phyloP scores from a whole-genome alignment of 2,888 invertebrate species.

The Blera fallax region DNA sequence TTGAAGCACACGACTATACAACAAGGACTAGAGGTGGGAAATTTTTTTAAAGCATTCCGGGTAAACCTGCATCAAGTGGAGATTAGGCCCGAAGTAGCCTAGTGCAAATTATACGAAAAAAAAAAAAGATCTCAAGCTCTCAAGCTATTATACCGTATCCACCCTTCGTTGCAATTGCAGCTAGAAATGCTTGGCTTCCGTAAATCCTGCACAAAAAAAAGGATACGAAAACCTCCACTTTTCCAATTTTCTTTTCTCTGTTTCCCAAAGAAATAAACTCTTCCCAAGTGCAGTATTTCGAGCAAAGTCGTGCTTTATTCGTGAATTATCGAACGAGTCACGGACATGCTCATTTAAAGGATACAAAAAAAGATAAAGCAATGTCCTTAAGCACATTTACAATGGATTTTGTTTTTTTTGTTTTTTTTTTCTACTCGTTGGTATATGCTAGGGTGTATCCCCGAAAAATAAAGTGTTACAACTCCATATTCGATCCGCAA shows the following conservation, averaged over 20 bases:
- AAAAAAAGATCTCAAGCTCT: constrained; percentile 14
- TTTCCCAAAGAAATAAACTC: constrained; percentile 9
- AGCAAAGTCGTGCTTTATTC: constrained; percentile 37
- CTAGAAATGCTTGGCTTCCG: constrained; percentile 22
- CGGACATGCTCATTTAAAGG: constrained; percentile 61
- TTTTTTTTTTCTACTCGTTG: too few species aligned
- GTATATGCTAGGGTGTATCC: background rate
- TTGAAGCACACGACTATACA: background rate
- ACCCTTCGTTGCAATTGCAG: constrained; percentile 18
- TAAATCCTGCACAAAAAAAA: background rate
- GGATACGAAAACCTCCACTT: constrained; percentile 2
- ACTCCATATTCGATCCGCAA: constrained; percentile 58
- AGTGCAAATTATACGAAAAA: constrained; percentile 1
- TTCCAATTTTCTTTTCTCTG: constrained; percentile 26
- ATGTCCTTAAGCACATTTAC: constrained; percentile 55
- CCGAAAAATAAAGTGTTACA: constrained; percentile 45
- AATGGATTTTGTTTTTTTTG: constrained; percentile 40
- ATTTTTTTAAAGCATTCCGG: constrained; percentile 9
- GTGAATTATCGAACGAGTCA: constrained; percentile 57
- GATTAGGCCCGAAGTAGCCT: constrained; percentile 38
- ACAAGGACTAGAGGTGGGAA: constrained; percentile 4
- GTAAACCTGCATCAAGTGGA: constrained; percentile 3
- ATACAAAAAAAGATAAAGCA: constrained; percentile 53
- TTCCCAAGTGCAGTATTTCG: constrained; percentile 14
- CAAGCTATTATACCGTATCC: constrained; percentile 25